Conservation (phyloP, 2,113 vertebrate species). For the Sinocyclocheilus grahami region DNA sequence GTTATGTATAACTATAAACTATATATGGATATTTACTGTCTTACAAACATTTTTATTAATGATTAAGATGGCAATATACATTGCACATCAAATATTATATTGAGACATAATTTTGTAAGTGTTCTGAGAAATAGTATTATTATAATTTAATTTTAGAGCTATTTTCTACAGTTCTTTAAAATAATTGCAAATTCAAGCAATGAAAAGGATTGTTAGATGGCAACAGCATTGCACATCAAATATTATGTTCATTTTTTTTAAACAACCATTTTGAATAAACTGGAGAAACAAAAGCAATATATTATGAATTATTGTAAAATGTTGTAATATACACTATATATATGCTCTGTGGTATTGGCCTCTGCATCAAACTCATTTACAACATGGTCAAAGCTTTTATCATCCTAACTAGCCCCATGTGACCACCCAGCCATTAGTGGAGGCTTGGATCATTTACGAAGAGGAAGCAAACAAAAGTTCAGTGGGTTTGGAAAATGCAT, state of each 20-base stretch:
- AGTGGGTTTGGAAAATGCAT: constrained; percentile 20
- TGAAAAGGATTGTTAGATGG: background rate
- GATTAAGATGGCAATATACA: too few relatives aligned
- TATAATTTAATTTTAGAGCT: background rate
- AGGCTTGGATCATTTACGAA: constrained; percentile 28
- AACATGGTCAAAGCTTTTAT: constrained; percentile 18
- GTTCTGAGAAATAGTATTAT: background rate
- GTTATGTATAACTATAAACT: too few relatives aligned
- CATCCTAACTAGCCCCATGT: constrained; percentile 12
- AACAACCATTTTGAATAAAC: background rate
- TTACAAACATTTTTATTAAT: too few relatives aligned
- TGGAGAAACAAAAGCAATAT: background rate
- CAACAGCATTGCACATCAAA: background rate
- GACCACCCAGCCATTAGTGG: constrained; percentile 24
- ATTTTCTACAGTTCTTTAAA: background rate
- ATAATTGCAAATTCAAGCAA: background rate
- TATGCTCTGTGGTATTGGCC: background rate
- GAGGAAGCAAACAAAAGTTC: background rate
- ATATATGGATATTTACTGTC: too few relatives aligned
- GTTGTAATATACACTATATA: background rate
- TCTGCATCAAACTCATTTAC: constrained; percentile 29
- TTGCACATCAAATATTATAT: too few relatives aligned
- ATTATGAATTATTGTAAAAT: background rate
- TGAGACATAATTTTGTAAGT: background rate
- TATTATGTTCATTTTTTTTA: background rate